Conservation (phyloP, 2,797 vertebrate species). For the Leucoraja ocellata region DNA sequence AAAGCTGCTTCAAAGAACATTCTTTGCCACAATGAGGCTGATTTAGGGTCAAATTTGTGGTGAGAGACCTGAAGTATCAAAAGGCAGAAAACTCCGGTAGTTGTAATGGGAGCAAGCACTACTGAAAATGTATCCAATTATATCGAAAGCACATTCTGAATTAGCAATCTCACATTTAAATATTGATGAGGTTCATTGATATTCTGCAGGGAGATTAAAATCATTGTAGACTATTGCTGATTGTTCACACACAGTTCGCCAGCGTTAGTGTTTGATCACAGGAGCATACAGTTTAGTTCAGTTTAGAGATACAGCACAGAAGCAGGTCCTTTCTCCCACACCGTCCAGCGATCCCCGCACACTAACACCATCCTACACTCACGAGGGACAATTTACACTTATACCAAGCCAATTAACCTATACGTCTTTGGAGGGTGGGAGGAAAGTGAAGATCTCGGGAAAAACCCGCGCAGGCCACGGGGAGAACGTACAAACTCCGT, state of each 20-base stretch:
- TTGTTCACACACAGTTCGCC: background rate
- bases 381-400: no score
- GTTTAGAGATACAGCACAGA: no score
- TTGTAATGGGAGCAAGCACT: background rate
- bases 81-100: background rate
- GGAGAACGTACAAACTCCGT: no score
- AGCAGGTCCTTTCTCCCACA: no score
- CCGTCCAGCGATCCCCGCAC: no score
- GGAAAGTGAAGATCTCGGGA: no score
- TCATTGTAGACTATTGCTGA: background rate
- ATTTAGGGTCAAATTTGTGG: background rate
- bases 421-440: no score
- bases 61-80: background rate
- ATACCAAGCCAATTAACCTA: no score
- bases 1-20: background rate
- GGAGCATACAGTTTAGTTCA: no score
- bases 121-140: background rate
- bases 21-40: background rate
- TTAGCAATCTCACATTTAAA: background rate
- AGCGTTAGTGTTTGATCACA: constrained; percentile 9
- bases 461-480: no score
- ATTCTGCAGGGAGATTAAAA: background rate
- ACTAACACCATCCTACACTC: no score
- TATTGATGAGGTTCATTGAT: background rate
- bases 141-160: background rate